Percentiles rank a stretch among this genome's conserved stretches.
Conservation (phyloP, 2,888 invertebrate genomes). For the Stenichneumon culpator region DNA sequence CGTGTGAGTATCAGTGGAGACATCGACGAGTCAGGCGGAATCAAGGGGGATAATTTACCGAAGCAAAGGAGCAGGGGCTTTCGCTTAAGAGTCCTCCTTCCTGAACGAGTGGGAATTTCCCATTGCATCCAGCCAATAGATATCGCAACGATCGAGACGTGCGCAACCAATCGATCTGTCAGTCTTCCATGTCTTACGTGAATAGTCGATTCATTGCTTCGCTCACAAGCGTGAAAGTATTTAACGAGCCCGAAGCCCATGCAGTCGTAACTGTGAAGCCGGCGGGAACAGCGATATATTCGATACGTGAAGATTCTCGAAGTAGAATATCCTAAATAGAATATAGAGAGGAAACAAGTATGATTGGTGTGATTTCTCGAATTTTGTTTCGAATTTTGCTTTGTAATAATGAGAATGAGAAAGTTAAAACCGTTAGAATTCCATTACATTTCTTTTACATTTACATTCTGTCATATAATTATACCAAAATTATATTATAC, state of each 20-base stretch:
- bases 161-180: conserved; percentile 42
- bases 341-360: background rate
- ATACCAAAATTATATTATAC: background rate
- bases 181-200: conserved; percentile 40
- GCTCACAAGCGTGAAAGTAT: conserved; percentile 37
- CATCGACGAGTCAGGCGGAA: background rate
- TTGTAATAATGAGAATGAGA: conserved; percentile 35
- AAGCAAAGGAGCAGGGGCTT: too few relatives aligned
- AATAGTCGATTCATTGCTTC: conserved; percentile 54
- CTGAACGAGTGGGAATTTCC: conserved; percentile 19
- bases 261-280: conserved; percentile 2
- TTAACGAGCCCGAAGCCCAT: background rate
- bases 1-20: background rate
- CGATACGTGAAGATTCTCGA: conserved; percentile 2
- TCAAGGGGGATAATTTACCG: background rate
- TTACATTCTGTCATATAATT: background rate
- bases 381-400: conserved; percentile 2
- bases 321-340: background rate
- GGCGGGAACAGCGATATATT: background rate
- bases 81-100: conserved; percentile 6
- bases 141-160: conserved; percentile 50
- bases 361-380: conserved; percentile 32
- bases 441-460: background rate
- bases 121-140: conserved; percentile 24
- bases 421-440: conserved; percentile 11